Percentiles rank a stretch among this genome's conserved stretches.
Conservation (phyloP, 2,888 invertebrate species). For the Apodemia zela region DNA sequence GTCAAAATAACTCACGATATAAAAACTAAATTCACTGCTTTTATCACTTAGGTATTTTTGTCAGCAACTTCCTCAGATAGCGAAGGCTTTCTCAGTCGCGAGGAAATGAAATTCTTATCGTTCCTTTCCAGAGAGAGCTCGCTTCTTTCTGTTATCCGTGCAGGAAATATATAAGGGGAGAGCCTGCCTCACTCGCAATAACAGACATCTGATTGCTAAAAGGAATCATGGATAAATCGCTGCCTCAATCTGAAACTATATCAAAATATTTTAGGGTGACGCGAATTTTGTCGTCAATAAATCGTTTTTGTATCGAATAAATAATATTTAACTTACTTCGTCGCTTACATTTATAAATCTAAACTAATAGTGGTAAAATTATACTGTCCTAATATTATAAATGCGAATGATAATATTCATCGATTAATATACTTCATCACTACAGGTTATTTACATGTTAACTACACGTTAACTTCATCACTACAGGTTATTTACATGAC, state of each 20-base stretch:
- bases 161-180: slow-evolving; percentile 71
- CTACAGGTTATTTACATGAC: no score
- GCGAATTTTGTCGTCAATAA: slow-evolving; percentile 14
- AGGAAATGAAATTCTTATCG: slow-evolving; percentile 82
- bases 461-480: no score
- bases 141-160: slow-evolving; percentile 72
- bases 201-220: slow-evolving; percentile 68
- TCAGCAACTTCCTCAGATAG: slow-evolving; percentile 74
- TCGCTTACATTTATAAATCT: no score
- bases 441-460: no score
- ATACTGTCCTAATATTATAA: no score
- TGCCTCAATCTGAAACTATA: slow-evolving; percentile 49
- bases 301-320: slow-evolving; percentile 12
- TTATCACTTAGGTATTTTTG: slow-evolving; percentile 77
- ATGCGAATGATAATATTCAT: no score
- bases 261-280: slow-evolving; percentile 31
- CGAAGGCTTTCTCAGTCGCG: slow-evolving; percentile 60
- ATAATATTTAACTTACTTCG: neutral
- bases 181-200: slow-evolving; percentile 51
- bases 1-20: slow-evolving; percentile 48
- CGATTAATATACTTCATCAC: no score
- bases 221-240: slow-evolving; percentile 58
- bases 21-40: slow-evolving; percentile 64
- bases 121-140: slow-evolving; percentile 66
- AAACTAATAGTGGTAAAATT: no score